Conservation (phyloP, 2,888 invertebrate species). For the Schrankia costaestrigalis region DNA sequence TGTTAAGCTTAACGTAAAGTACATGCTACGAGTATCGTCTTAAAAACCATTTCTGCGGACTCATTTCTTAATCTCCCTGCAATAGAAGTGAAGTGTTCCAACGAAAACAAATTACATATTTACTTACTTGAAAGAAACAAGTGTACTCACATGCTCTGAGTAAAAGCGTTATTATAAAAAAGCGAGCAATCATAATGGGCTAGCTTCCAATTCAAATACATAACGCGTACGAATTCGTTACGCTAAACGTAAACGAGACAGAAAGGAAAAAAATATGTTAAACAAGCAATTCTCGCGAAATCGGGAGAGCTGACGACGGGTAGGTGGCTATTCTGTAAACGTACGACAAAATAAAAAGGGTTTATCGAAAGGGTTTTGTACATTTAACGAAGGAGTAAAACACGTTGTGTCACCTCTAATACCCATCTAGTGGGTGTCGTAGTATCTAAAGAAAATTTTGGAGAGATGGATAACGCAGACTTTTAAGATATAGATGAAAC, state of each 20-base stretch:
- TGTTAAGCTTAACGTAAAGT: too few species aligned
- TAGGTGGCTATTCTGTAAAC: conserved; percentile 34
- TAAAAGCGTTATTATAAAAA: conserved; percentile 30
- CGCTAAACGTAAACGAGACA: conserved; percentile 62
- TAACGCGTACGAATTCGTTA: conserved; percentile 59
- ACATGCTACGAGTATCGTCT: too few species aligned
- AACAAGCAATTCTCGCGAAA: conserved; percentile 71
- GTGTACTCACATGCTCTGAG: conserved; percentile 17
- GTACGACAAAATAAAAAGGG: conserved; percentile 29
- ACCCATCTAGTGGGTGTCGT: too few species aligned
- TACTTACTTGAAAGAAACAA: conserved; percentile 13
- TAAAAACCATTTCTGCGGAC: too few species aligned
- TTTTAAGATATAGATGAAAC: too few species aligned
- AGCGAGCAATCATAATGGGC: conserved; percentile 33
- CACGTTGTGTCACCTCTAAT: too few species aligned
- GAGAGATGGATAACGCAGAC: too few species aligned
- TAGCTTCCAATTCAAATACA: conserved; percentile 45
- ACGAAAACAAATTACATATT: conserved; percentile 4
- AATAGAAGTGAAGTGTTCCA: too few species aligned
- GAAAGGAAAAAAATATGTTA: conserved; percentile 70
- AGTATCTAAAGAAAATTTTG: too few species aligned
- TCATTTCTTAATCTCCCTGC: too few species aligned
- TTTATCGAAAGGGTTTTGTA: too few species aligned
- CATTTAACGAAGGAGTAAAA: neutral
- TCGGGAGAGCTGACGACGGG: conserved; percentile 60